Evolutionary conservation across 2,113 vertebrate species (phyloP), one percentile per base, ranked within the genome.

Genomic region (Eublepharis macularius): DNA sequence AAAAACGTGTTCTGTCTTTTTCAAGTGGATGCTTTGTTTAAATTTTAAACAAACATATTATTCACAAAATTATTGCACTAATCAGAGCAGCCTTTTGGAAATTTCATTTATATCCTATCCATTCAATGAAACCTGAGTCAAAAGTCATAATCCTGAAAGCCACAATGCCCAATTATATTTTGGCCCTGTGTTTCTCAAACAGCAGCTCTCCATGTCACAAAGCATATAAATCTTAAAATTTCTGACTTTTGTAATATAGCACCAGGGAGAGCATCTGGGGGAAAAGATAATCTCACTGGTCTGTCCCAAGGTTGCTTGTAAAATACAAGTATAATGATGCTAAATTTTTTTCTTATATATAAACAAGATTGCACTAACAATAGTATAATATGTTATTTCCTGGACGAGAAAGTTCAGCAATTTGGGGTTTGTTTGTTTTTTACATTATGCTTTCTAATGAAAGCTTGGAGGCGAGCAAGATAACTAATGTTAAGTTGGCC

Each of bases 401-500:
- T 78, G 65, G 68, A 72, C 26, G n/a, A 85, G 66, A 70, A 72
- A 10, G 76, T 29, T 63, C 66, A 39, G n/a, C 32, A 65, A 49
- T 54, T 74, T 77, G 51, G 11, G n/a, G n/a, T n/a, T n/a, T n/a
- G n/a, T n/a, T n/a, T n/a, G n/a, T n/a, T 63, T 63, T 80, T 80
- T 80, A 47, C n/a, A 74, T 65, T 86, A 43, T 63, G 41, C 54
- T 80, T 86, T 47, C 69, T 63, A 86, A 74, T 80, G 77, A 80
- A 86, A 65, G 54, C 21, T 79, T 49, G 54, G 29, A 3, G 41
- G 65, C 41, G 68, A 10, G 45, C 87, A 80, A 16, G 83, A 85
- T 92, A 77, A 2, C 80, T 88, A 92, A 90, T 16, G 45, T 88
- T 63, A 89, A 84, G 86, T 93, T 91, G 90, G 79, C 84, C 82